phyloP scores from a whole-genome alignment of 2,797 vertebrate species.

The Clarias laeviceps region DNA sequence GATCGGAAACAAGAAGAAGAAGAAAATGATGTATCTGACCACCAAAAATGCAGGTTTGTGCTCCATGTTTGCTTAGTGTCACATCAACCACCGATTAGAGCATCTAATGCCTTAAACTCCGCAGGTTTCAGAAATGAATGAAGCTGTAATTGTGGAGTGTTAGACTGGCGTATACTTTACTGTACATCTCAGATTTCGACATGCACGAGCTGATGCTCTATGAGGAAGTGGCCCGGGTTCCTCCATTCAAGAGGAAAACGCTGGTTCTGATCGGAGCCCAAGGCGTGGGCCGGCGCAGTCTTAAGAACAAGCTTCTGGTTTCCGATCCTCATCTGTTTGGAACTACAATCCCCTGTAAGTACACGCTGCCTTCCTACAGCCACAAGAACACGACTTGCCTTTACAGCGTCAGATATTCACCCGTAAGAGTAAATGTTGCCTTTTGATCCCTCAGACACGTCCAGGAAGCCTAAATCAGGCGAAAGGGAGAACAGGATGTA shows the following conservation, averaged over 20 bases:
- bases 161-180: background rate
- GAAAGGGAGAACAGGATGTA: slow-evolving; percentile 89
- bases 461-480: slow-evolving; percentile 85
- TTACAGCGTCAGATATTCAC: background rate
- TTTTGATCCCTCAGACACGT: slow-evolving; percentile 74
- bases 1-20: slow-evolving; percentile 91
- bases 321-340: slow-evolving; percentile 87
- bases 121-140: background rate
- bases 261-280: slow-evolving; percentile 93
- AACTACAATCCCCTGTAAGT: slow-evolving; percentile 92
- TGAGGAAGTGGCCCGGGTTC: slow-evolving; percentile 93
- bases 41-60: slow-evolving; percentile 76
- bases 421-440: background rate
- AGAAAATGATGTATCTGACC: slow-evolving; percentile 95
- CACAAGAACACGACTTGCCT: background rate
- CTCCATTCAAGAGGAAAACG: slow-evolving; percentile 93
- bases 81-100: background rate
- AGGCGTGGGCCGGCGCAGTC: slow-evolving; percentile 90
- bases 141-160: background rate
- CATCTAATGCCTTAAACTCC: background rate
- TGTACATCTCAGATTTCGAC: slow-evolving; percentile 83
- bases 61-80: background rate
- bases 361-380: background rate
- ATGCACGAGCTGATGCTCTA: slow-evolving; percentile 94
- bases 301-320: slow-evolving; percentile 91